phyloP scores from a whole-genome alignment of 2,888 invertebrate species.

The Gari tellinella region DNA sequence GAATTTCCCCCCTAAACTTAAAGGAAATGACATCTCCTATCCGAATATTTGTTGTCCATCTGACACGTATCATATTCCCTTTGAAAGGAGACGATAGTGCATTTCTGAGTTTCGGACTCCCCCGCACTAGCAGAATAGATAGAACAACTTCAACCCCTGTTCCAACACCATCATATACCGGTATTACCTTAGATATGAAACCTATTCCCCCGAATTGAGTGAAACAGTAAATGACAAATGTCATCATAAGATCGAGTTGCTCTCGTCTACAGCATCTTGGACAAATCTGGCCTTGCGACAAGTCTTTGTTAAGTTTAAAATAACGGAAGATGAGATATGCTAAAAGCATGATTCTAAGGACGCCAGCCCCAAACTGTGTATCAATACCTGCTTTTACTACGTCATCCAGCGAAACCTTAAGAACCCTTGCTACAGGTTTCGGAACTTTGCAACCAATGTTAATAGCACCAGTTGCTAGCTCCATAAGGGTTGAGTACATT shows the following conservation, averaged over 20 bases:
- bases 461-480: background rate
- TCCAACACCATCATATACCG: slow-evolving; percentile 10
- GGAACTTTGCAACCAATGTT: slow-evolving; percentile 26
- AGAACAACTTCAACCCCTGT: slow-evolving; percentile 13
- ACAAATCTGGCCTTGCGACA: slow-evolving; percentile 20
- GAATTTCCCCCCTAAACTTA: background rate
- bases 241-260: slow-evolving; percentile 20
- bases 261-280: slow-evolving; percentile 15
- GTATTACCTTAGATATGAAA: slow-evolving; percentile 14
- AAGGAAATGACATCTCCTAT: slow-evolving; percentile 29
- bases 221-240: slow-evolving; percentile 14
- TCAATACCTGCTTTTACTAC: background rate
- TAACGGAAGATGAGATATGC: slow-evolving; percentile 20
- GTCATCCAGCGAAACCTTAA: slow-evolving; percentile 21
- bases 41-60: slow-evolving; percentile 11
- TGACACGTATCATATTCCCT: slow-evolving; percentile 20
- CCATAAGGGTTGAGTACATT: background rate
- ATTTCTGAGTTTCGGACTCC: slow-evolving; percentile 14
- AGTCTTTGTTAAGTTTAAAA: slow-evolving; percentile 13
- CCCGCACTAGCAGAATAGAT: slow-evolving; percentile 14
- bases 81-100: slow-evolving; percentile 25
- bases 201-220: slow-evolving; percentile 27
- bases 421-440: slow-evolving; percentile 8
- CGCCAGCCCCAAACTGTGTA: background rate
- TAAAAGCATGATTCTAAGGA: slow-evolving; percentile 14